These are phyloP conservation scores for Phoxinus dragarum DNA, from an alignment of 2,797 vertebrate species.

Conservation along the genomic window DNA sequence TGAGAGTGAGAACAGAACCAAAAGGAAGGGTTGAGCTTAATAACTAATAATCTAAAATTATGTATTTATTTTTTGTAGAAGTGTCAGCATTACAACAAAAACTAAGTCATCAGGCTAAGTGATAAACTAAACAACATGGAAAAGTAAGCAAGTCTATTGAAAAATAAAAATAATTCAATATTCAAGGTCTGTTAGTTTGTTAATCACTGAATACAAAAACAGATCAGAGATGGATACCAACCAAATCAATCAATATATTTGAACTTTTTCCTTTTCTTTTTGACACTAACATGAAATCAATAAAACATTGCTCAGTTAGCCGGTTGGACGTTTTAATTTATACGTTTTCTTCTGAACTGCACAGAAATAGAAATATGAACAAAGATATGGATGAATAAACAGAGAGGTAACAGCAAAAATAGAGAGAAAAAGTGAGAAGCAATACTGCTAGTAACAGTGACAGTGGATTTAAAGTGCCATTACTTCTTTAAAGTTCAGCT, in stretches of 20 bases:
- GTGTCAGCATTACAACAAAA: not conserved
- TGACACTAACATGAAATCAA: not conserved
- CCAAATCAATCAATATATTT: not conserved
- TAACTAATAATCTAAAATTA: not conserved
- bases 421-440: constrained; percentile 25
- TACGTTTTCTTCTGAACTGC: constrained; percentile 20
- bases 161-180: too few species aligned
- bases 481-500: constrained; percentile 73
- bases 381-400: constrained; percentile 28
- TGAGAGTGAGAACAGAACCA: not conserved
- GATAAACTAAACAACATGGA: not conserved
- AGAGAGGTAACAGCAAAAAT: constrained; percentile 36
- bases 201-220: not conserved
- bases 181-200: not conserved
- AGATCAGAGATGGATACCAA: not conserved
- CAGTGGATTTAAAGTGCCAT: constrained; percentile 63
- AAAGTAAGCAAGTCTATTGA: not conserved
- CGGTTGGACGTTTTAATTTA: constrained; percentile 10
- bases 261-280: not conserved
- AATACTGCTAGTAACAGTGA: constrained; percentile 39
- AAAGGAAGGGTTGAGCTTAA: not conserved
- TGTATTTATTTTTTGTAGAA: not conserved
- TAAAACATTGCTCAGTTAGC: not conserved
- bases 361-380: constrained; percentile 3
- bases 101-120: not conserved